Evolutionary conservation across 2,113 vertebrate genomes (phyloP).

Genomic region (Campylorhamphus procurvoides): DNA sequence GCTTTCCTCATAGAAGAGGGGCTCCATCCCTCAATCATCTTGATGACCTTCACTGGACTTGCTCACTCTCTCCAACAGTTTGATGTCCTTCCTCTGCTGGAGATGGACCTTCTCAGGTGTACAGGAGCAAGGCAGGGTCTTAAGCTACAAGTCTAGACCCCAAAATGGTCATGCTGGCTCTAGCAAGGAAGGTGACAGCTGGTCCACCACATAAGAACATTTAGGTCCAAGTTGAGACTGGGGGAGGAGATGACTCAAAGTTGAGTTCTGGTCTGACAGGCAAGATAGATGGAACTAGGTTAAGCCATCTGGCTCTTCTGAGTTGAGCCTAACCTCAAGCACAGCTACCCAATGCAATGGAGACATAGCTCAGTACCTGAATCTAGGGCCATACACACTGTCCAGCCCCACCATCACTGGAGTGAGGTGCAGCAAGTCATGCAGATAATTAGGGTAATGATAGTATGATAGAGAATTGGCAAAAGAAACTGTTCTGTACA

Average conservation of each 20-base stretch:
- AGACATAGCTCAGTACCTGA: not conserved
- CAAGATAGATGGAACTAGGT: not conserved
- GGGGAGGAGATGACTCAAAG: not conserved
- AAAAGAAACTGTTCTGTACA: not conserved
- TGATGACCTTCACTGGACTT: not conserved
- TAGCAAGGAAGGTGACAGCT: not conserved
- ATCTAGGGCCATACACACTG: not conserved
- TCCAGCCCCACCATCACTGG: not conserved
- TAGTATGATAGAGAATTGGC: not conserved
- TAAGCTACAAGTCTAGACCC: not conserved
- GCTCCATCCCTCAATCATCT: not conserved
- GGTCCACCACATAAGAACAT: not conserved
- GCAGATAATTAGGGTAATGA: not conserved
- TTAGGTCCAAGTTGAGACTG: not conserved
- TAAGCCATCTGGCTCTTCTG: not conserved
- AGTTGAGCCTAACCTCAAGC: not conserved
- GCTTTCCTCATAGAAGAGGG: not conserved
- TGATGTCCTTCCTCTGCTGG: not conserved
- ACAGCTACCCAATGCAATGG: not conserved
- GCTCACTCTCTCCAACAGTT: fast-evolving
- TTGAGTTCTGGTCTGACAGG: not conserved
- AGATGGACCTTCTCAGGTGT: not conserved
- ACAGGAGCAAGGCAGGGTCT: not conserved
- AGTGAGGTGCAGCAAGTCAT: not conserved
- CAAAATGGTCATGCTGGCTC: not conserved